Conservation (phyloP, 2,888 invertebrate genomes). For the Megaustenia siamemsis region DNA sequence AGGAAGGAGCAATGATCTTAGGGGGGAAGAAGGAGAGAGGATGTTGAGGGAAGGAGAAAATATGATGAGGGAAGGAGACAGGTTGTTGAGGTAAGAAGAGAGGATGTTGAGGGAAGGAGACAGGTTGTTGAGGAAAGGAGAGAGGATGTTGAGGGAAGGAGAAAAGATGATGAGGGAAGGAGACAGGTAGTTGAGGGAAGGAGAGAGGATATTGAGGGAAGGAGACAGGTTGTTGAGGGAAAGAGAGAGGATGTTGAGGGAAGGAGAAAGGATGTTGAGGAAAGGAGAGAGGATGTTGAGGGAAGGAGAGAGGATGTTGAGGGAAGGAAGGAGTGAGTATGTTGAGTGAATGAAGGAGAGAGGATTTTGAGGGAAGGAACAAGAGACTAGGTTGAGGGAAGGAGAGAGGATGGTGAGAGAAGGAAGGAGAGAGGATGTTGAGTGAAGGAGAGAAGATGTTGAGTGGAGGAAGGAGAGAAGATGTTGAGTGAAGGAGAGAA, state of each 20-base stretch:
- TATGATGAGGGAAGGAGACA: background rate
- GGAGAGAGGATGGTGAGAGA: background rate
- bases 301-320: too few relatives aligned
- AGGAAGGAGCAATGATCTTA: background rate
- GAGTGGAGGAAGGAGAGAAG: too few relatives aligned
- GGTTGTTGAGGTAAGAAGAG: background rate
- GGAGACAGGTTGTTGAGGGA: background rate
- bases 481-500: too few relatives aligned
- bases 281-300: background rate
- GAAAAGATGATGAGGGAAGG: background rate
- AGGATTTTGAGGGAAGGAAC: background rate
- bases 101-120: background rate
- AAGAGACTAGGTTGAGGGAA: background rate
- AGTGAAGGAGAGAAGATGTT: too few relatives aligned
- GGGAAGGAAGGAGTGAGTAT: too few relatives aligned
- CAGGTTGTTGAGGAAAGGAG: background rate
- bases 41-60: too few relatives aligned
- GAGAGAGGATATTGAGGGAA: background rate
- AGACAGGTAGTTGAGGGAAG: too few relatives aligned
- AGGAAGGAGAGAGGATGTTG: too few relatives aligned
- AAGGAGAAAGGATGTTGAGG: background rate
- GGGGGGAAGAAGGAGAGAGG: background rate
- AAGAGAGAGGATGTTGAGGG: background rate
- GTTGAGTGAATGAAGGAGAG: background rate
- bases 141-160: too few relatives aligned